Base-by-base conservation (phyloP, 1,140 invertebrate genomes). In the Papilio dardanus region DNA sequence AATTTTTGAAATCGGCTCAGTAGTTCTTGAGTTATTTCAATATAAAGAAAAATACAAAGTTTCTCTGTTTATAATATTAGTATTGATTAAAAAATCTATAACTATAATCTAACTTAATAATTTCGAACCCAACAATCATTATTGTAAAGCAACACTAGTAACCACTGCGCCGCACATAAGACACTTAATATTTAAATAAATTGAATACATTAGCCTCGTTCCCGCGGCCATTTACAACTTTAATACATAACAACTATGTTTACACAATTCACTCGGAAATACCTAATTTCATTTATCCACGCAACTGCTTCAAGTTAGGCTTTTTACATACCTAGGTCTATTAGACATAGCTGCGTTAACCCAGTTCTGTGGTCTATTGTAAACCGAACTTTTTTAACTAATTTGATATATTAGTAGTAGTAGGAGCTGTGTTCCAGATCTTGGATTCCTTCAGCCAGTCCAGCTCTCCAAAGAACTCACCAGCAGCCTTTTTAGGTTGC, bases 171-270 rank as follows among this genome's bases (percentile, higher is more conserved):
- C 65, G 37, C 50, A 74, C 68, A 40, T 50, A 35, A 74, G 58
- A 54, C 66, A 68, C 30, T 67, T 76, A 74, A 73, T 68, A 79
- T 79, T 78, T 81, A 83, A 81, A 83, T 81, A 62, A 28, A 62
- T 62, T 54, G 21, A 54, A 21, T 54, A 54, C 21, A 54, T 54
- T 54, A 54, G 12, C 50, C 50, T 54, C 50, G 50, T 54, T 54
- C 50, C 50, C 50, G 50, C 50, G 50, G 50, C 50, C 50, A 54
- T 54, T 54, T 54, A 54, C 50, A 54, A 54, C 50, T 46, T 16
- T 3, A n/a, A 16, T 62, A 62, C 24, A 62, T 58, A 58, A 58
- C 54, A 30, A 12, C 10, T 62, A 10, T 62, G 24, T 62, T 62
- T 62, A 30, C 54, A 28, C 24, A 62, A 28, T 24, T 21, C 54